Percentiles rank a stretch among this genome's conserved stretches.
These are phyloP conservation scores for Simalia tracyae DNA, from an alignment of 2,797 vertebrate genomes.

Conservation along the genomic window DNA sequence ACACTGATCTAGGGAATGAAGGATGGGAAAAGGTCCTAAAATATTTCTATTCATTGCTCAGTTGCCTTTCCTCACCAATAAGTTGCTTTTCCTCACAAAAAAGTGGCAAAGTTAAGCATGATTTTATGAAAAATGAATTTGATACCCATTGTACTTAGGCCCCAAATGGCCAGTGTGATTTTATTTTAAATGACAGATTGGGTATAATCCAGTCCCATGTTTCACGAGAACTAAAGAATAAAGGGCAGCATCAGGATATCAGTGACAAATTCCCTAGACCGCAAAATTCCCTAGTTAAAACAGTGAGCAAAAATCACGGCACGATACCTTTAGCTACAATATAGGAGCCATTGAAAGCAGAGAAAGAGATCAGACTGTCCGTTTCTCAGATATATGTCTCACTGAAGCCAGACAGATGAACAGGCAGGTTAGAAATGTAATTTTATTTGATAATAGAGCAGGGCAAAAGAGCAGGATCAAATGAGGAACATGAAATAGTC, in stretches of 20 bases:
- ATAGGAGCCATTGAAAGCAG: constrained; percentile 49
- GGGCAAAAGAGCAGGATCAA: constrained; percentile 33
- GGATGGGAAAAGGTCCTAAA: neutral
- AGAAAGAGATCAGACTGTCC: constrained; percentile 33
- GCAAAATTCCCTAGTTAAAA: constrained; percentile 38
- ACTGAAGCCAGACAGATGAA: constrained; percentile 49
- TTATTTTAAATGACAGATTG: constrained; percentile 67
- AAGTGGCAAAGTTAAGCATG: neutral
- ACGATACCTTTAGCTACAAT: constrained; percentile 54
- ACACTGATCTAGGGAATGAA: neutral
- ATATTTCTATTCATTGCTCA: neutral
- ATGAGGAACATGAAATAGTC: constrained; percentile 42
- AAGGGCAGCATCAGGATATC: constrained; percentile 65
- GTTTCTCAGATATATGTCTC: constrained; percentile 48
- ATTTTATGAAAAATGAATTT: neutral
- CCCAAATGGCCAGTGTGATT: constrained; percentile 57
- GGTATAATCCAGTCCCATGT: constrained; percentile 63
- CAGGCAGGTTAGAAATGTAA: constrained; percentile 34
- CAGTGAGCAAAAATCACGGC: constrained; percentile 49
- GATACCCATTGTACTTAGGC: neutral
- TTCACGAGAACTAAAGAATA: constrained; percentile 64
- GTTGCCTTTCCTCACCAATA: neutral
- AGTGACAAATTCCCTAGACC: constrained; percentile 46
- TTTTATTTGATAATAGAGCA: constrained; percentile 34
- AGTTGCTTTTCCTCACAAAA: neutral